These are phyloP conservation scores for Tadarida brasiliensis DNA, from an alignment of 2,797 vertebrate genomes.

Conservation along the genomic window DNA sequence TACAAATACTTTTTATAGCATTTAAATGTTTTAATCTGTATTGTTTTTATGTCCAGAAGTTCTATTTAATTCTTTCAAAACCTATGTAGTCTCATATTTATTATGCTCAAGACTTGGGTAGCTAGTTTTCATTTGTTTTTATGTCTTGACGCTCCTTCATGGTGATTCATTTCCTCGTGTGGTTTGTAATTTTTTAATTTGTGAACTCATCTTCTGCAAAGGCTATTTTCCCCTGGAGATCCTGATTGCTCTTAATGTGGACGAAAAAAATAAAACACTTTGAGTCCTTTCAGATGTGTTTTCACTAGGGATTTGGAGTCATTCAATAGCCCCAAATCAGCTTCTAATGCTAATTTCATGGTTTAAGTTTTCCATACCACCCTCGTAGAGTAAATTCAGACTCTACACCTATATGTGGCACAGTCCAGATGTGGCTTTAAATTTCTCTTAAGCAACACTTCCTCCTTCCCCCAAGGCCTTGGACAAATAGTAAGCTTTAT, in stretches of 20 bases:
- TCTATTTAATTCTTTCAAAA: constrained; percentile 58
- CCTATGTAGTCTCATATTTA: constrained; percentile 56
- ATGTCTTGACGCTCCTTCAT: constrained; percentile 68
- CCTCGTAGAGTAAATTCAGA: constrained; percentile 36
- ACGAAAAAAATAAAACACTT: constrained; percentile 18
- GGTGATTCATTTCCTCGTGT: constrained; percentile 71
- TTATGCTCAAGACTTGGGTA: constrained; percentile 43
- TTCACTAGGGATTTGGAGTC: constrained; percentile 42
- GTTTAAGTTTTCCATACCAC: constrained; percentile 16
- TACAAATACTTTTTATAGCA: background rate
- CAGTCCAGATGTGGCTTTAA: constrained; percentile 8
- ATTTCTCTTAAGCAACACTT: constrained; percentile 30
- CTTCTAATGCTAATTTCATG: constrained; percentile 60
- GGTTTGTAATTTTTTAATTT: constrained; percentile 80
- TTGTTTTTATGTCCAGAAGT: constrained; percentile 55
- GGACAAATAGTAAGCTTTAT: background rate
- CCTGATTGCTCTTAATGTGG: constrained; percentile 61
- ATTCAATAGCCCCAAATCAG: constrained; percentile 21
- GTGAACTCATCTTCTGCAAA: constrained; percentile 67
- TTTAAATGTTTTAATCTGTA: background rate
- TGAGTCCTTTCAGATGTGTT: constrained; percentile 58
- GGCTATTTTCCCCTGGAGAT: constrained; percentile 65
- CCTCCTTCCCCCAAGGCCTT: background rate
- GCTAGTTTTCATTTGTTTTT: constrained; percentile 73
- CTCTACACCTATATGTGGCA: background rate